A percentile compares a stretch with the other conserved stretches of the same genome.
These are phyloP conservation scores for Cydia pomonella DNA, from an alignment of 1,140 invertebrate genomes.

Conservation along the genomic window DNA sequence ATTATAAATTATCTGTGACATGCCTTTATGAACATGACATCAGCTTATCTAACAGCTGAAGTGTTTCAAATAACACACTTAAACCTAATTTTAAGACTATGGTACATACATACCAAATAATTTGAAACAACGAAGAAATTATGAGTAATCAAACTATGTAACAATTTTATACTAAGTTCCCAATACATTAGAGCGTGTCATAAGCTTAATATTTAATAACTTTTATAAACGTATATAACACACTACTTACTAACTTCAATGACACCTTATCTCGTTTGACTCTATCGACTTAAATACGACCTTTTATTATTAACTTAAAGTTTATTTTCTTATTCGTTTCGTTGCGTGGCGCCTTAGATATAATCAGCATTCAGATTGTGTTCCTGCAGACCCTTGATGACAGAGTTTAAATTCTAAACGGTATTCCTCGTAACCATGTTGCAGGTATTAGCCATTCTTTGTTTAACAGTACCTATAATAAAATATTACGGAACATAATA, in stretches of 20 bases:
- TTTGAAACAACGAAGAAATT: no score
- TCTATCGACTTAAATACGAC: neutral
- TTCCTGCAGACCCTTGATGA: neutral
- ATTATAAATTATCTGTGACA: no score
- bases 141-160: no score
- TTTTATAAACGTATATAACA: neutral
- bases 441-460: neutral
- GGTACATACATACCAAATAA: no score
- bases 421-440: neutral
- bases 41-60: no score
- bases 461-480: neutral
- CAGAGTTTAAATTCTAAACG: conserved; percentile 17
- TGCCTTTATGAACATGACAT: no score
- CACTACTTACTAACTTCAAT: neutral
- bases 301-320: neutral
- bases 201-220: neutral
- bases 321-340: neutral
- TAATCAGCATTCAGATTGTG: conserved; percentile 1
- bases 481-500: no score
- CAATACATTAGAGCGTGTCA: neutral
- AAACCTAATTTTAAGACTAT: no score
- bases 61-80: no score
- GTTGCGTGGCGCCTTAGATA: conserved; percentile 8
- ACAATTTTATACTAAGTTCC: neutral
- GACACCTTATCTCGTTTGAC: neutral